Conservation (phyloP, 2,113 vertebrate species). For the Cromileptes altivelis region DNA sequence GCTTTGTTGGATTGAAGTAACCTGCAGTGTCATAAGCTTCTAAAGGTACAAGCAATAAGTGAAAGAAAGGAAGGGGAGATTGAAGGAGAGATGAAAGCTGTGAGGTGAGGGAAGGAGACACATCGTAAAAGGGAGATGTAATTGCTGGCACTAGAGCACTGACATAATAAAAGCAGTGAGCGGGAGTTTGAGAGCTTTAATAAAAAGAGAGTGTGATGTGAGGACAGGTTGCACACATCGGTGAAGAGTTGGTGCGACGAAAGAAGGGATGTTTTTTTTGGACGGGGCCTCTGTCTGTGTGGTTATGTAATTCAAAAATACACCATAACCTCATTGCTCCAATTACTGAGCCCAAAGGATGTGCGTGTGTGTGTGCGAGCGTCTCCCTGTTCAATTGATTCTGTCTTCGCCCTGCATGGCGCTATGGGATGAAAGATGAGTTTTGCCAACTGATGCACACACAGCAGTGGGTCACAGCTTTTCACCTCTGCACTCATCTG, state of each 20-base stretch:
- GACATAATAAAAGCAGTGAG: conserved; percentile 11
- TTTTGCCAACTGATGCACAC: conserved; percentile 16
- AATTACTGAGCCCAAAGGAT: conserved; percentile 30
- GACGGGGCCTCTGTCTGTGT: conserved; percentile 6
- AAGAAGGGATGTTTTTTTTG: background rate
- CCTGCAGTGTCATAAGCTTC: background rate
- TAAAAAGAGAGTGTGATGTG: conserved; percentile 28
- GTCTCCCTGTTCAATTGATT: conserved; percentile 10
- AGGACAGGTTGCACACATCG: conserved; percentile 17
- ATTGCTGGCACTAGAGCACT: conserved; percentile 46
- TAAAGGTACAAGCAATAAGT: background rate
- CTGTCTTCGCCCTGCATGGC: conserved; percentile 9
- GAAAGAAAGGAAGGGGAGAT: background rate
- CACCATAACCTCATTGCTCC: conserved; percentile 20
- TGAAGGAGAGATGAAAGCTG: conserved; percentile 1
- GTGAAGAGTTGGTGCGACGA: background rate
- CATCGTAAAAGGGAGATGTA: conserved; percentile 44
- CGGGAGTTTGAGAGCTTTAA: conserved; percentile 37
- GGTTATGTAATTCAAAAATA: conserved; percentile 46
- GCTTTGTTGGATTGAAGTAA: background rate
- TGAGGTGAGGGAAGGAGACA: background rate
- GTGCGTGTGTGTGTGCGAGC: background rate
- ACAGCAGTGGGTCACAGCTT: conserved; percentile 16
- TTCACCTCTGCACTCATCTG: conserved; percentile 13
- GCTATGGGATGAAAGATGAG: background rate